phyloP scores from a whole-genome alignment of 2,113 vertebrate genomes.

The Gymnocephalus cernua region DNA sequence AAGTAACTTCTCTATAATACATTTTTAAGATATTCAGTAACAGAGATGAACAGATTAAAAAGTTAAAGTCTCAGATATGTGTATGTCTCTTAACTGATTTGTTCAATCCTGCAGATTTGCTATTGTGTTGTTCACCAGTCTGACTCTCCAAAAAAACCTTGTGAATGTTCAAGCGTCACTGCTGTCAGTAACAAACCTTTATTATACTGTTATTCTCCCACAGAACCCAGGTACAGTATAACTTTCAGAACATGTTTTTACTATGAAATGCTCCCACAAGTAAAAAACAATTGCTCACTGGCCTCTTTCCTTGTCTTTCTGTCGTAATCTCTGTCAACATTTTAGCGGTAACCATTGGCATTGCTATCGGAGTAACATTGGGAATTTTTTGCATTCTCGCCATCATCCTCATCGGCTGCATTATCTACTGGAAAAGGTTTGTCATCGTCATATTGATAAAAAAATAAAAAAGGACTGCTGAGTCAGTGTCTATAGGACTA shows the following conservation, averaged over 20 bases:
- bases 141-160: rapidly evolving
- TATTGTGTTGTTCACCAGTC: constrained; percentile 66
- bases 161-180: background rate
- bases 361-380: constrained; percentile 84
- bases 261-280: background rate
- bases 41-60: background rate
- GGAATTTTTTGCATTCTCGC: constrained; percentile 80
- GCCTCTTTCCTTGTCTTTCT: background rate
- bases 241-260: background rate
- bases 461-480: background rate
- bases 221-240: constrained; percentile 73
- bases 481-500: background rate
- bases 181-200: background rate
- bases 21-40: background rate
- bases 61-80: background rate
- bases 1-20: background rate
- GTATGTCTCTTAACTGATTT: background rate
- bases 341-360: constrained; percentile 76
- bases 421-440: constrained; percentile 89
- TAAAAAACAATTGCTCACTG: background rate
- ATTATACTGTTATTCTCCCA: rapidly evolving
- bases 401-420: constrained; percentile 69
- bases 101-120: constrained; percentile 59
- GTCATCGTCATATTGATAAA: background rate
- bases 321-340: constrained; percentile 9